Conservation (phyloP, 2,113 vertebrate genomes). For the Galbula dea region DNA sequence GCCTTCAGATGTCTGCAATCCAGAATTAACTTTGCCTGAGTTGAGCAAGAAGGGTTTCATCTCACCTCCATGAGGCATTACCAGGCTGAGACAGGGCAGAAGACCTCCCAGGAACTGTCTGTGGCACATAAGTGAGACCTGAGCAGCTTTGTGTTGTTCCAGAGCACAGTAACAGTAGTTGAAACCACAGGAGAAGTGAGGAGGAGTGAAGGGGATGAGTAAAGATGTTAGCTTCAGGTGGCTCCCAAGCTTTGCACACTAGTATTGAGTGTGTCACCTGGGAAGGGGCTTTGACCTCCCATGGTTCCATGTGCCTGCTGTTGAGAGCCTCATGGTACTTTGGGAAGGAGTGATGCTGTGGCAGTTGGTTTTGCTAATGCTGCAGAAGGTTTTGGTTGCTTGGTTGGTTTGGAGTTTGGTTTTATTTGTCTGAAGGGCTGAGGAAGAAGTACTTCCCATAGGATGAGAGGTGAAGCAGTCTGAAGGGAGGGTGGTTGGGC, state of each 20-base stretch:
- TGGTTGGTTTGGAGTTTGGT: neutral
- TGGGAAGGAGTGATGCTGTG: neutral
- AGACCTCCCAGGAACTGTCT: neutral
- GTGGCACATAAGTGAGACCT: neutral
- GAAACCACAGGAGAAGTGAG: neutral
- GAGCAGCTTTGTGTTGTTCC: neutral
- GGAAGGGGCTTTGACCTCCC: neutral
- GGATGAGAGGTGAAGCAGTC: neutral
- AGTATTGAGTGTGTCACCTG: accelerated
- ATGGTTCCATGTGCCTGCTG: neutral
- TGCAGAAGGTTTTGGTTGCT: neutral
- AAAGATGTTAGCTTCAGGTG: neutral
- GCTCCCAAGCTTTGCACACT: neutral
- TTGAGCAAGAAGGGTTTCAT: neutral
- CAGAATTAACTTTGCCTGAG: neutral
- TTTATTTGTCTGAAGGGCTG: neutral
- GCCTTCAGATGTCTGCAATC: neutral
- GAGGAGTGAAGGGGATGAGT: neutral
- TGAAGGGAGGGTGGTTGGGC: neutral
- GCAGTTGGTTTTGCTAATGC: neutral
- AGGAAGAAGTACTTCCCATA: neutral
- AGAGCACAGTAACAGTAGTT: neutral
- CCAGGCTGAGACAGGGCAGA: neutral
- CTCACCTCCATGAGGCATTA: neutral
- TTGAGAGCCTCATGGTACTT: accelerated